phyloP scores from a whole-genome alignment of 2,113 vertebrate species.

The Pelmatolapia mariae region DNA sequence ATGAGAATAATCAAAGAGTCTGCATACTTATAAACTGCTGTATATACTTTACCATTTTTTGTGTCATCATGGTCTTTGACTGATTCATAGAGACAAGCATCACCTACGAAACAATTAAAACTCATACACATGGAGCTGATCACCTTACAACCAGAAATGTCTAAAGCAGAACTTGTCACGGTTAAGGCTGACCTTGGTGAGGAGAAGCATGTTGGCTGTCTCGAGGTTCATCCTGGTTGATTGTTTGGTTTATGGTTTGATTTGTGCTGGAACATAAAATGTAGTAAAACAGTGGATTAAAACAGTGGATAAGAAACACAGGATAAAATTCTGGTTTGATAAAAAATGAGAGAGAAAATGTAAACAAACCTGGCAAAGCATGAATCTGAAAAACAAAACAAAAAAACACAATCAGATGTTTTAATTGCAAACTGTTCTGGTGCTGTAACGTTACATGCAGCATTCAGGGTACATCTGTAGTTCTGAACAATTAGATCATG shows the following conservation, averaged over 20 bases:
- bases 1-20: not conserved
- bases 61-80: not conserved
- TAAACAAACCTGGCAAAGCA: not conserved
- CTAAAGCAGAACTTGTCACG: not conserved
- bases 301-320: not conserved
- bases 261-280: not conserved
- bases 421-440: not conserved
- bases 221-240: not conserved
- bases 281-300: not conserved
- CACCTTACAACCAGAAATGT: fast-evolving
- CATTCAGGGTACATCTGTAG: not conserved
- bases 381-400: not conserved
- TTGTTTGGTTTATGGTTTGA: not conserved
- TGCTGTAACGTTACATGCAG: fast-evolving
- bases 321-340: not conserved
- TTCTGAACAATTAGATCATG: not conserved
- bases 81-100: not conserved
- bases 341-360: not conserved
- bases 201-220: not conserved
- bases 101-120: fast-evolving
- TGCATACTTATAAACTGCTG: fast-evolving
- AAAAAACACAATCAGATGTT: not conserved
- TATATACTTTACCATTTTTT: not conserved
- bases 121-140: not conserved
- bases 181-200: fast-evolving